Conservation (phyloP, 1,140 invertebrate genomes). For the Trichogramma pretiosum region DNA sequence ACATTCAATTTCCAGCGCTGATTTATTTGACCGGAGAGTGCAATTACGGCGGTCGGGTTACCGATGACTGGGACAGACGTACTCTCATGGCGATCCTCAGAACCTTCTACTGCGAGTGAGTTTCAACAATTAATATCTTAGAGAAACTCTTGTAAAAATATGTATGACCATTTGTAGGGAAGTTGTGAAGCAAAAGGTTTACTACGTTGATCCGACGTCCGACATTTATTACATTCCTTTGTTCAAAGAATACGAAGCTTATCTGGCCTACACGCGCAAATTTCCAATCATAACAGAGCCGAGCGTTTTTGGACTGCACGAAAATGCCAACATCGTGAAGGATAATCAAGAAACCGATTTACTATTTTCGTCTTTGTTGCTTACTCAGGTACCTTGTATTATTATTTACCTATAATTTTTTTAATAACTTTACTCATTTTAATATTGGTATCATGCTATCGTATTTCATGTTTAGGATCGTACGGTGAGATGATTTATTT, state of each 20-base stretch:
- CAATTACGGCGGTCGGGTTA: constrained; percentile 92
- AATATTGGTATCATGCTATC: neutral
- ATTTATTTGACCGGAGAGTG: constrained; percentile 89
- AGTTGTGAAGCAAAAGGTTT: constrained; percentile 30
- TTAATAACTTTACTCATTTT: constrained; percentile 6
- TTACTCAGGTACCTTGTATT: constrained; percentile 14
- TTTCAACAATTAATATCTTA: too few species aligned
- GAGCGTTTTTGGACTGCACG: constrained; percentile 85
- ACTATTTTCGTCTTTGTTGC: constrained; percentile 67
- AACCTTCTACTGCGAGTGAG: constrained; percentile 65
- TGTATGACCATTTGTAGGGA: constrained; percentile 19
- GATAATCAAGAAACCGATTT: constrained; percentile 80
- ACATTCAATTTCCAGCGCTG: constrained; percentile 82
- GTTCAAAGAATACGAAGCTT: constrained; percentile 66
- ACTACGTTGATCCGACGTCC: constrained; percentile 39
- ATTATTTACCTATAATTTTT: too few species aligned
- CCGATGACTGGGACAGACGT: constrained; percentile 88
- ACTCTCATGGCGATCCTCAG: constrained; percentile 74
- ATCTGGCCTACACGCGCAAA: constrained; percentile 65
- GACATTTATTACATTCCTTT: constrained; percentile 65
- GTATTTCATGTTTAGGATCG: constrained; percentile 33
- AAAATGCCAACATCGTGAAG: constrained; percentile 90
- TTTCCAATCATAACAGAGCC: constrained; percentile 75
- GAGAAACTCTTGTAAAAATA: neutral
- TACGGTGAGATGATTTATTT: constrained; percentile 31